Evolutionary conservation across 2,888 invertebrate genomes (phyloP), one percentile per base, ranked within the genome.

Genomic region (Himalopsyche japonica): DNA sequence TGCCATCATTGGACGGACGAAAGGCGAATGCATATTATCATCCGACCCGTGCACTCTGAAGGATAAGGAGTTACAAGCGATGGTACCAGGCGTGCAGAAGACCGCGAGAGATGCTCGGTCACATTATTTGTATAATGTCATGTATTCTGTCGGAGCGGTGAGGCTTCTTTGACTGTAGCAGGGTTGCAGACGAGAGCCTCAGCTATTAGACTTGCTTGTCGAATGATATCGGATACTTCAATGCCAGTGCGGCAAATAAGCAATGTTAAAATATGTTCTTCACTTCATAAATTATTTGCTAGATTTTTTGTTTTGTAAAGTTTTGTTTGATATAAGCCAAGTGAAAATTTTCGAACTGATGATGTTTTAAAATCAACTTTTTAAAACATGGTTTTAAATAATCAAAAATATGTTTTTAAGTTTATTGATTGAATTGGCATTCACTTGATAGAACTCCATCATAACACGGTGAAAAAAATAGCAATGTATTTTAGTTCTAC

Each of bases 61-160:
- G 47, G 18, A 43, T 77, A 77, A 77, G 24, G 32, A 70, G 70
- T 37, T 77, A 77, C 79, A 30, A 77, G 37, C 24, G n/a, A 32
- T 27, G 34, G 24, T 64, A 77, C 27, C 85, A 80, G 57, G 85
- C 76, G 80, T 43, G 64, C 83, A 78, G 83, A 78, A 76, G 83
- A 57, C 34, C 77, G 79, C 80, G 34, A 78, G 84, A 86, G 84
- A 87, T 82, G 76, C 30, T 79, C 83, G 80, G 82, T 82, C 84
- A 81, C 85, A 82, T 87, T 87, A 87, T 87, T 87, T 87, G 87
- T 87, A 82, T 82, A 79, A 81, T 77, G 87, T 87, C 87, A 82
- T 86, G 87, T 87, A 85, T 47, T 49, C 87, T 87, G 87, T 87
- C 87, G 49, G 34, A 27, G 64, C 27, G 81, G 57, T 43, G 57